Evolutionary conservation across 2,797 vertebrate genomes (phyloP).

Genomic region (Gallinago nigripennis): DNA sequence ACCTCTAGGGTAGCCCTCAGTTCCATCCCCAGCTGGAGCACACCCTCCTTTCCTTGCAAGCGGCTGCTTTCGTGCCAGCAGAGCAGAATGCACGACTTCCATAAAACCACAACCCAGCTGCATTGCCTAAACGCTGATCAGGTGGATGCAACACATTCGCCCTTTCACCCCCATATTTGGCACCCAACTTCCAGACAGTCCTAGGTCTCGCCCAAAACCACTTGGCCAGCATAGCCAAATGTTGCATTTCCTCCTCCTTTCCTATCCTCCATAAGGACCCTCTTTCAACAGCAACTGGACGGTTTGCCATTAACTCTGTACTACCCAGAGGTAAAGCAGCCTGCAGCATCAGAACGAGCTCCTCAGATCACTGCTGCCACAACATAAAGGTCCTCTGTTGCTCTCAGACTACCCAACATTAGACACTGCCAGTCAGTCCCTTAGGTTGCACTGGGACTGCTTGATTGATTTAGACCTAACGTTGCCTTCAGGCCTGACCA

Average conservation of each 20-base stretch:
- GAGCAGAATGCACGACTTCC: background rate
- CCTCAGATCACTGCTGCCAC: background rate
- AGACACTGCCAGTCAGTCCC: background rate
- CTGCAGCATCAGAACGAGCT: background rate
- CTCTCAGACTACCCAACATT: background rate
- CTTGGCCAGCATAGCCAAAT: background rate
- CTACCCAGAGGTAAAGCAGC: background rate
- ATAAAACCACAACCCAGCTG: background rate
- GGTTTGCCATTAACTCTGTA: background rate
- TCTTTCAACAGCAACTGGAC: background rate
- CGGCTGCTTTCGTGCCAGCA: background rate
- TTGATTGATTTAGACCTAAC: background rate
- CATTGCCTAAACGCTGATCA: background rate
- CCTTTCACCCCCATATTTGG: background rate
- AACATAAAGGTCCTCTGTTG: background rate
- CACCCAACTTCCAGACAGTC: background rate
- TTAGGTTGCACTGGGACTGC: background rate
- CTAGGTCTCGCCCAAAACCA: background rate
- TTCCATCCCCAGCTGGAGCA: background rate
- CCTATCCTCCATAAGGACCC: background rate
- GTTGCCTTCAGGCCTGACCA: background rate
- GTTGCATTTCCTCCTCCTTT: background rate
- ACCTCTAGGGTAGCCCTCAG: background rate
- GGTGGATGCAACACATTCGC: background rate
- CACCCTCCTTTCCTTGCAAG: background rate